A percentile compares a stretch with the other conserved stretches of the same genome.
These are phyloP conservation scores for Cyclophora punctaria DNA, from an alignment of 2,888 invertebrate species.

Conservation along the genomic window DNA sequence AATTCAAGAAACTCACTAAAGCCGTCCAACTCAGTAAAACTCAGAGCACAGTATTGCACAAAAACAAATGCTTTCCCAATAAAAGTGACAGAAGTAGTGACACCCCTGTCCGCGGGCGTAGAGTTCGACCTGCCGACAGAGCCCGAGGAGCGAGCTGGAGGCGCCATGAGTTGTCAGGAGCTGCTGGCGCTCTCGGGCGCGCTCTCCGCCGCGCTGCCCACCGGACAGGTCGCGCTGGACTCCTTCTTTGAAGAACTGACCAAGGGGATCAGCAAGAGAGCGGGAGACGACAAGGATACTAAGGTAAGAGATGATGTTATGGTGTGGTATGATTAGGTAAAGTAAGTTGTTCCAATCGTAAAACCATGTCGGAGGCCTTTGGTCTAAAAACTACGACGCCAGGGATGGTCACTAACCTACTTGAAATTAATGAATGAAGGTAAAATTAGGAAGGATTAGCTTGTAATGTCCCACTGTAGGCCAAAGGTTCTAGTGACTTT, in stretches of 20 bases:
- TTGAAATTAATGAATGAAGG: too few species aligned
- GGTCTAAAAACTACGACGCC: too few species aligned
- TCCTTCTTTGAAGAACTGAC: conserved; percentile 87
- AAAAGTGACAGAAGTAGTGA: conserved; percentile 31
- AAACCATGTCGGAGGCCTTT: too few species aligned
- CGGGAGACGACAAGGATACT: conserved; percentile 60
- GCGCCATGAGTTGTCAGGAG: conserved; percentile 90
- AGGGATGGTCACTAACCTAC: too few species aligned
- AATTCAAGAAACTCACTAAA: too few species aligned
- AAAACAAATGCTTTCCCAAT: neutral
- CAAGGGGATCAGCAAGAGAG: conserved; percentile 78
- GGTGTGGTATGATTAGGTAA: too few species aligned
- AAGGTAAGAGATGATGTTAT: conserved; percentile 34
- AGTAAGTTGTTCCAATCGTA: too few species aligned
- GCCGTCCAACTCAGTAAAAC: too few species aligned
- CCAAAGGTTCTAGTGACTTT: too few species aligned
- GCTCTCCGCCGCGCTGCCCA: conserved; percentile 91
- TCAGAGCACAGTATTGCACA: too few species aligned
- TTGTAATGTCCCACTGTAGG: too few species aligned
- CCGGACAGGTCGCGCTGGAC: conserved; percentile 88
- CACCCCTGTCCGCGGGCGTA: conserved; percentile 40
- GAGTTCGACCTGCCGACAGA: conserved; percentile 72
- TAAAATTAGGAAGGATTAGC: too few species aligned
- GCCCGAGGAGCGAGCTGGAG: conserved; percentile 63
- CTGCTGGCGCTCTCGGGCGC: conserved; percentile 93